A percentile compares a stretch with the other conserved stretches of the same genome.
phyloP scores from a whole-genome alignment of 1,140 invertebrate genomes.

The Contarinia nasturtii region DNA sequence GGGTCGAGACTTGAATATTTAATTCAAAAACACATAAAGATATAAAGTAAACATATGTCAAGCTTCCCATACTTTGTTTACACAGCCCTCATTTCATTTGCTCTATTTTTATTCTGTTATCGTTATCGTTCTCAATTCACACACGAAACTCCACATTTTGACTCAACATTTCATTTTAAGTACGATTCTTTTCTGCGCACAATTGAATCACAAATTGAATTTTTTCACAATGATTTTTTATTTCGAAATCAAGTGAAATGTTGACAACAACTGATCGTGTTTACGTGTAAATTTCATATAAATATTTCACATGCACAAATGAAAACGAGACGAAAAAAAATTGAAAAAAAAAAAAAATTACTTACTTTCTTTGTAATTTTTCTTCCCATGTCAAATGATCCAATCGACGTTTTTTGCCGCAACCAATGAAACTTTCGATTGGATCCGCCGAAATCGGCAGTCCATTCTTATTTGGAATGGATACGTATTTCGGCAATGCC shows the following conservation, averaged over 20 bases:
- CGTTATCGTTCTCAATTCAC: too few relatives aligned
- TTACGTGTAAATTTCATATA: not conserved
- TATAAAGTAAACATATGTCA: too few relatives aligned
- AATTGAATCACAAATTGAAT: too few relatives aligned
- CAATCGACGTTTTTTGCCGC: conserved; percentile 46
- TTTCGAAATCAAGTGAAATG: not conserved
- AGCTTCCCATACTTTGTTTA: too few relatives aligned
- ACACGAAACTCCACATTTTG: too few relatives aligned
- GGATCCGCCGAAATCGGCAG: conserved; percentile 28
- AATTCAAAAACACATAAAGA: too few relatives aligned
- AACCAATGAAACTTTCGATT: conserved; percentile 22
- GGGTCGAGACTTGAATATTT: too few relatives aligned
- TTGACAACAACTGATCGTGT: not conserved
- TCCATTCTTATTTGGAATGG: conserved; percentile 22
- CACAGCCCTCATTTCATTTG: too few relatives aligned
- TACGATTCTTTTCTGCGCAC: too few relatives aligned
- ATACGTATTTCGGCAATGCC: conserved; percentile 26
- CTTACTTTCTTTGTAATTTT: conserved; percentile 66
- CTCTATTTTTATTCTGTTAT: too few relatives aligned
- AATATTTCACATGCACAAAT: not conserved
- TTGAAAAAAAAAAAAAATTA: conserved; percentile 7
- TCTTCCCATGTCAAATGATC: conserved; percentile 67
- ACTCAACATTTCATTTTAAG: too few relatives aligned
- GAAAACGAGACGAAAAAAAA: not conserved
- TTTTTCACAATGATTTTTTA: too few relatives aligned